Evolutionary conservation across 2,113 vertebrate species (phyloP).

Genomic region (Callocephalon fimbriatum): DNA sequence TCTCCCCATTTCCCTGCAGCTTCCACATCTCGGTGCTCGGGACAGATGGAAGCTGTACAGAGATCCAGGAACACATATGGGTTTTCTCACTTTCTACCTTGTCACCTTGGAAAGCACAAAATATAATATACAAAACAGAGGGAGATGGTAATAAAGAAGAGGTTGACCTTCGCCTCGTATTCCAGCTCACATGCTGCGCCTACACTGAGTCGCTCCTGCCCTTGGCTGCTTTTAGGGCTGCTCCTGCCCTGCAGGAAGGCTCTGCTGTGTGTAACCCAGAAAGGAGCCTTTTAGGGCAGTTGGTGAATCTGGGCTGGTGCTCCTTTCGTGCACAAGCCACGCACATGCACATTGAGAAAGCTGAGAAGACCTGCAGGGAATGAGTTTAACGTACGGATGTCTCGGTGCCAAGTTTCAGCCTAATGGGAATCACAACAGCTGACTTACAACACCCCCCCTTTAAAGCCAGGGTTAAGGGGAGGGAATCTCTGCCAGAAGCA

Average conservation of each 20-base stretch:
- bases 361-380: slow-evolving; percentile 49
- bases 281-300: background rate
- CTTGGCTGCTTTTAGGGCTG: background rate
- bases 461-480: background rate
- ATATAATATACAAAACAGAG: background rate
- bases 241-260: background rate
- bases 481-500: slow-evolving; percentile 43
- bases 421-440: slow-evolving; percentile 68
- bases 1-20: background rate
- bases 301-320: background rate
- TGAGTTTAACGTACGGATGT: slow-evolving; percentile 12
- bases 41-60: background rate
- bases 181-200: background rate
- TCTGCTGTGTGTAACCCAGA: background rate
- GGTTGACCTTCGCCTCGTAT: background rate
- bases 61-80: background rate
- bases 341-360: background rate
- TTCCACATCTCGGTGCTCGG: rapidly evolving
- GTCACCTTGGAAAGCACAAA: background rate
- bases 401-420: slow-evolving; percentile 43
- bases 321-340: background rate
- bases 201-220: rapidly evolving
- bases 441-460: slow-evolving; percentile 20
- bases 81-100: slow-evolving; percentile 48
- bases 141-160: background rate